Conservation (phyloP, 2,888 invertebrate species). For the Muschampia plurimacula region DNA sequence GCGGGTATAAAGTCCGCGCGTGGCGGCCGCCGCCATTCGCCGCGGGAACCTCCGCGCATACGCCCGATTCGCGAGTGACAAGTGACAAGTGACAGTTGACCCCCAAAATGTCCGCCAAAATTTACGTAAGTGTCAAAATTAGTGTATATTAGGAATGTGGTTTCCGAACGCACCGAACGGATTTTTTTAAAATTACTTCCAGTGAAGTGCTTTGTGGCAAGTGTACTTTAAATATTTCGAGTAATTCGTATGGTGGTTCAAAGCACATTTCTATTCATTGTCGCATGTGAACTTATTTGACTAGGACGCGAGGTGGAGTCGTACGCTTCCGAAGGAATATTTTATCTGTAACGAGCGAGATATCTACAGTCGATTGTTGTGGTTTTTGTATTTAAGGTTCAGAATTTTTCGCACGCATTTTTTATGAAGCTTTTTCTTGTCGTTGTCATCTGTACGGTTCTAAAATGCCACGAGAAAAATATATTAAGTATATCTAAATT, state of each 20-base stretch:
- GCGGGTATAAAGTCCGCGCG: constrained; percentile 73
- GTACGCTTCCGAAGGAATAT: constrained; percentile 19
- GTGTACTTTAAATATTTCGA: constrained; percentile 41
- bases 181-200: constrained; percentile 48
- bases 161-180: constrained; percentile 72
- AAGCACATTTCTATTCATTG: constrained; percentile 75
- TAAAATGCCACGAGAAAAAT: too few relatives aligned
- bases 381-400: constrained; percentile 21
- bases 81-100: constrained; percentile 71
- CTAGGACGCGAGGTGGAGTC: constrained; percentile 18
- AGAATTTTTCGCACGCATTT: constrained; percentile 26
- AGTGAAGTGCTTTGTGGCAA: constrained; percentile 45
- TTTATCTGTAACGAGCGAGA: constrained; percentile 20
- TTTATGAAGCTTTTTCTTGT: constrained; percentile 27
- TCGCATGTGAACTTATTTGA: constrained; percentile 58
- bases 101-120: constrained; percentile 79
- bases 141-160: constrained; percentile 72
- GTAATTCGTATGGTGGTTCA: constrained; percentile 66
- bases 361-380: constrained; percentile 13
- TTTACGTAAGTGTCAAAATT: constrained; percentile 82
- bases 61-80: constrained; percentile 76
- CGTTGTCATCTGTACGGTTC: too few relatives aligned
- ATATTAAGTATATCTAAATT: too few relatives aligned
- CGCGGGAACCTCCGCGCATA: constrained; percentile 77
- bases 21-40: constrained; percentile 71